Evolutionary conservation across 1,140 invertebrate genomes (phyloP).

Genomic region (Drosophila willistoni): DNA sequence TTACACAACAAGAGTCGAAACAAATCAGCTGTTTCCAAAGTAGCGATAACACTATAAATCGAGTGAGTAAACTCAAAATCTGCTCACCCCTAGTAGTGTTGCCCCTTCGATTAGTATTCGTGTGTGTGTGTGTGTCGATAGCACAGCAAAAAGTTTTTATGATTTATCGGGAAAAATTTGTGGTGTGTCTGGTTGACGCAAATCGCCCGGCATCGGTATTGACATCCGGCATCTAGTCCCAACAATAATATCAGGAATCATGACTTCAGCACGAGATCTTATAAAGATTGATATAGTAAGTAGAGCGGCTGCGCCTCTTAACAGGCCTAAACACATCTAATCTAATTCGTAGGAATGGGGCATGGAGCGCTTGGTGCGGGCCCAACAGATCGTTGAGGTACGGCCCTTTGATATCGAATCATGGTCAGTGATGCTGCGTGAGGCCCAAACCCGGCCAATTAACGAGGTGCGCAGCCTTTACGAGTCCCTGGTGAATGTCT

Average conservation of each 20-base stretch:
- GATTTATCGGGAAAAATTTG: background rate
- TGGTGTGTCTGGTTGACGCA: background rate
- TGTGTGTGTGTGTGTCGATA: background rate
- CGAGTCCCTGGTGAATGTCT: slow-evolving; percentile 96
- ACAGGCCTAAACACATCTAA: background rate
- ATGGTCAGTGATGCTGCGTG: slow-evolving; percentile 96
- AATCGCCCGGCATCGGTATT: background rate
- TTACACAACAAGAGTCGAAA: slow-evolving; percentile 7
- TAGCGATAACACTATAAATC: background rate
- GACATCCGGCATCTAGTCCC: background rate
- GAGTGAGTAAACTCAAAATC: background rate
- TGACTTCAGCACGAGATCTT: slow-evolving; percentile 77
- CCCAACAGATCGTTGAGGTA: slow-evolving; percentile 91
- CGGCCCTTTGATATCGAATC: slow-evolving; percentile 97
- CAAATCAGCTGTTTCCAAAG: background rate
- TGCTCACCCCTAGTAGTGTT: background rate
- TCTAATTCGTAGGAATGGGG: slow-evolving; percentile 89
- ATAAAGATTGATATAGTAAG: slow-evolving; percentile 83
- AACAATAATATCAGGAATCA: background rate
- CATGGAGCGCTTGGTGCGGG: slow-evolving; percentile 91
- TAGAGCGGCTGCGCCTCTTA: slow-evolving; percentile 1
- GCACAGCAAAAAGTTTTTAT: background rate
- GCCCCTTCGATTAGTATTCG: background rate
- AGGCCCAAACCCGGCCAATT: slow-evolving; percentile 95
- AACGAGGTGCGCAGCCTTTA: slow-evolving; percentile 96